Base-by-base conservation (phyloP, 2,113 vertebrate genomes). In the Chamaea fasciata region DNA sequence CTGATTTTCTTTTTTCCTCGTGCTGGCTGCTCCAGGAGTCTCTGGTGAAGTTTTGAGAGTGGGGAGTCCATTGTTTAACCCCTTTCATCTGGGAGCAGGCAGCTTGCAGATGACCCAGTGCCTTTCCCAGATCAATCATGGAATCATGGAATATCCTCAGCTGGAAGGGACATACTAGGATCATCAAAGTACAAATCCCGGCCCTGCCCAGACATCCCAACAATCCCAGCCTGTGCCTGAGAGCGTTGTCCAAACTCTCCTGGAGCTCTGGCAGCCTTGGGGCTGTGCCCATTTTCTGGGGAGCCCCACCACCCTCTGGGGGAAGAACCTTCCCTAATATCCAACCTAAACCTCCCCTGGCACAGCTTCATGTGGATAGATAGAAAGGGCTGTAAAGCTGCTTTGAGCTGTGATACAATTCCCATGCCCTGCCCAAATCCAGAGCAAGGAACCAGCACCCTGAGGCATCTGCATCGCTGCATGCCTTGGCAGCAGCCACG, bases 241-340 rank as follows among this genome's bases (percentile, higher is more conserved):
- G 31, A 37, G 31, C 0, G 0, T 1, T 59, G 24, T 18, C 46
- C 78, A 60, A 62, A 27, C 0, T 0, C 55, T 62, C 24, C 70
- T 76, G n/a, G 46, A 67, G 60, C 77, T 82, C 28, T 59, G 77
- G 52, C 60, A 52, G 68, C 68, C 9, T 67, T 2, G 0, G 37
- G 52, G 31, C 11, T 0, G 5, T 46, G 28, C 7, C 74, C 47
- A 35, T 62, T 62, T 30, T 49, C 56, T 62, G 31, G 27, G 53
- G 26, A 50, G 44, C 20, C 56, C 60, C 20, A 33, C 27, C n/a
- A n/a, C n/a, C n/a, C n/a, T n/a, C n/a, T 44, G 44, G 7, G n/a
- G 20, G 9, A n/a, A 30, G 6, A 63, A 35, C 28, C 49, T 70
- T 60, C 4, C 26, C 65, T 30, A 1, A 47, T 16, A 2, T 14